Conservation (phyloP, 1,140 invertebrate species). For the Aphaenogaster rudis region DNA sequence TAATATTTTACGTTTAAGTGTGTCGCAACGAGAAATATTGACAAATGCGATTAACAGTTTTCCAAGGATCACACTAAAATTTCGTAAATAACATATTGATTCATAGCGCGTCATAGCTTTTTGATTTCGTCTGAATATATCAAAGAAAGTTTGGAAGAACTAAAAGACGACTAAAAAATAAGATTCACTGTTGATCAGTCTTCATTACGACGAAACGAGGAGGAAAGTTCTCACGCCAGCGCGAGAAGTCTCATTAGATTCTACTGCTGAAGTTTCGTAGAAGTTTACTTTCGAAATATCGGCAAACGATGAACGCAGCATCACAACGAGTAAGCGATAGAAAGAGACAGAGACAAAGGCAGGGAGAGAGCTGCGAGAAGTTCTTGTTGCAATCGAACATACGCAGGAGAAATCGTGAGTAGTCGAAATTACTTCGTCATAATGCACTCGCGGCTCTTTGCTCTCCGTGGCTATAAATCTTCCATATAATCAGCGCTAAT, state of each 20-base stretch:
- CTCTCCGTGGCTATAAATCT: constrained; percentile 45
- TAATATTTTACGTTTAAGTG: constrained; percentile 21
- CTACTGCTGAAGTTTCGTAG: constrained; percentile 60
- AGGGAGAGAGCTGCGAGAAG: constrained; percentile 3
- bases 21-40: neutral
- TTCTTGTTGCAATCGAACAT: constrained; percentile 67
- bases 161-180: constrained; percentile 44
- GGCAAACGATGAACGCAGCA: constrained; percentile 71
- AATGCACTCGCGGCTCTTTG: constrained; percentile 45
- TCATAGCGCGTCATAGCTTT: neutral
- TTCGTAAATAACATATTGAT: constrained; percentile 9
- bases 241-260: constrained; percentile 73
- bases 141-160: constrained; percentile 46
- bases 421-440: constrained; percentile 68
- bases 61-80: neutral
- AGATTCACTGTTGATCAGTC: constrained; percentile 54
- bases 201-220: constrained; percentile 48
- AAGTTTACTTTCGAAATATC: constrained; percentile 78
- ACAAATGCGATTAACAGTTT: neutral
- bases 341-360: neutral
- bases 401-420: constrained; percentile 67
- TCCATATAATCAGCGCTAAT: constrained; percentile 1
- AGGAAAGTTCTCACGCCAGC: constrained; percentile 44
- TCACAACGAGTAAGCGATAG: constrained; percentile 62
- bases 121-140: neutral